These are phyloP conservation scores for Melanotaenia nigrans DNA, from an alignment of 2,797 vertebrate species.

Conservation along the genomic window DNA sequence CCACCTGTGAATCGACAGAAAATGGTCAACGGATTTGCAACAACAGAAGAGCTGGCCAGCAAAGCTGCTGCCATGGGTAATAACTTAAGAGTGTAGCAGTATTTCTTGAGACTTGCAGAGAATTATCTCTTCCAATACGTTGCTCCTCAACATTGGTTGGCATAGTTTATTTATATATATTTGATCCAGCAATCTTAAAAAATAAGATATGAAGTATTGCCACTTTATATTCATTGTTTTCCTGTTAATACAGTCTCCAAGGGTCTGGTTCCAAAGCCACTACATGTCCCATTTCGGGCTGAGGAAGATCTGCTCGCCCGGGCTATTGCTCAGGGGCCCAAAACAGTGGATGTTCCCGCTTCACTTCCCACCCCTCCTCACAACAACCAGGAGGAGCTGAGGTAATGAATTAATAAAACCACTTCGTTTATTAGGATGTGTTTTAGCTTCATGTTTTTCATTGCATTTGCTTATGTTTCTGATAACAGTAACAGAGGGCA, in stretches of 20 bases:
- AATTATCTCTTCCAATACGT: neutral
- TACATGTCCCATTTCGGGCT: slow-evolving; percentile 92
- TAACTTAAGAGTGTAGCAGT: slow-evolving; percentile 61
- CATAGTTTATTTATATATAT: no score
- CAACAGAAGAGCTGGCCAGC: slow-evolving; percentile 94
- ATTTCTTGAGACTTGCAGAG: neutral
- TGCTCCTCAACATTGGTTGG: neutral
- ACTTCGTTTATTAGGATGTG: neutral
- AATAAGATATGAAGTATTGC: neutral
- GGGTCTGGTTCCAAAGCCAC: slow-evolving; percentile 90
- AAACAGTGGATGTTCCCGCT: slow-evolving; percentile 97
- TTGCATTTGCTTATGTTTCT: slow-evolving; percentile 15
- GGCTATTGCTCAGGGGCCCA: slow-evolving; percentile 94
- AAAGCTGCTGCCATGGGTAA: slow-evolving; percentile 91
- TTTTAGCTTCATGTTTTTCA: slow-evolving; percentile 11
- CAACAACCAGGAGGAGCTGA: slow-evolving; percentile 98
- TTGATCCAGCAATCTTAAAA: neutral
- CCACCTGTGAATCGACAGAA: slow-evolving; percentile 97
- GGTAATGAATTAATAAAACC: slow-evolving; percentile 73
- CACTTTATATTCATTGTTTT: slow-evolving; percentile 8
- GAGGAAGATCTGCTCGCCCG: slow-evolving; percentile 94
- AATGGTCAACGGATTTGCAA: slow-evolving; percentile 97
- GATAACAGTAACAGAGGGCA: slow-evolving; percentile 84
- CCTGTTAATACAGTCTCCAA: slow-evolving; percentile 86
- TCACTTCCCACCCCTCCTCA: slow-evolving; percentile 98